phyloP scores from a whole-genome alignment of 1,140 invertebrate genomes.

The Brachionus plicatilis region DNA sequence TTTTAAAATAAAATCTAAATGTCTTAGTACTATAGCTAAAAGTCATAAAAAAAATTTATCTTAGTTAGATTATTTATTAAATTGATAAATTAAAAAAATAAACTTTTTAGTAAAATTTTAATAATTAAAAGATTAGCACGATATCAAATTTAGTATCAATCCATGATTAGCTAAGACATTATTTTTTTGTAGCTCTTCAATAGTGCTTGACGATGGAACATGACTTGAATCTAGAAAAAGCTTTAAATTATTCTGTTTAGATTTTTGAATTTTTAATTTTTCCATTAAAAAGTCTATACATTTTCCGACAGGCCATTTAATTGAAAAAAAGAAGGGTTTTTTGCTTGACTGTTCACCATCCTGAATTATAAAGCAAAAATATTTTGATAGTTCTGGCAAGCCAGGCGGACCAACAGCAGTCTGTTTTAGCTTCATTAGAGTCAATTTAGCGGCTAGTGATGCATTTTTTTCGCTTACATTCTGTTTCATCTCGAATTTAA shows the following conservation, averaged over 20 bases:
- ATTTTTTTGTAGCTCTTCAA: slow-evolving; percentile 1
- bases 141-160: not conserved
- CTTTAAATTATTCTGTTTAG: not conserved
- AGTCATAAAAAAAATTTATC: too few relatives aligned
- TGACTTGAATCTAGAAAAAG: not conserved
- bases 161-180: not conserved
- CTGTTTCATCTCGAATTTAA: not conserved
- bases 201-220: not conserved
- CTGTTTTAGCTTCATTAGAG: slow-evolving; percentile 33
- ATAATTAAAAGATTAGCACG: not conserved
- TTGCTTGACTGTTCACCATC: not conserved
- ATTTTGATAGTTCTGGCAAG: not conserved
- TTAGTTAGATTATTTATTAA: too few relatives aligned
- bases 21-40: too few relatives aligned
- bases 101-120: not conserved
- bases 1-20: too few relatives aligned
- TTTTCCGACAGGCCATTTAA: slow-evolving; percentile 4
- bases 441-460: slow-evolving; percentile 3
- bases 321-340: slow-evolving; percentile 31
- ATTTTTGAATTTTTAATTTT: slow-evolving; percentile 16
- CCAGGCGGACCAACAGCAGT: slow-evolving; percentile 22
- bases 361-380: slow-evolving; percentile 14
- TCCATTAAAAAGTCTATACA: slow-evolving; percentile 13
- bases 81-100: too few relatives aligned
- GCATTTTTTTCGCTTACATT: slow-evolving; percentile 29